phyloP scores from a whole-genome alignment of 2,113 vertebrate species.

The Salvelinus namaycush region DNA sequence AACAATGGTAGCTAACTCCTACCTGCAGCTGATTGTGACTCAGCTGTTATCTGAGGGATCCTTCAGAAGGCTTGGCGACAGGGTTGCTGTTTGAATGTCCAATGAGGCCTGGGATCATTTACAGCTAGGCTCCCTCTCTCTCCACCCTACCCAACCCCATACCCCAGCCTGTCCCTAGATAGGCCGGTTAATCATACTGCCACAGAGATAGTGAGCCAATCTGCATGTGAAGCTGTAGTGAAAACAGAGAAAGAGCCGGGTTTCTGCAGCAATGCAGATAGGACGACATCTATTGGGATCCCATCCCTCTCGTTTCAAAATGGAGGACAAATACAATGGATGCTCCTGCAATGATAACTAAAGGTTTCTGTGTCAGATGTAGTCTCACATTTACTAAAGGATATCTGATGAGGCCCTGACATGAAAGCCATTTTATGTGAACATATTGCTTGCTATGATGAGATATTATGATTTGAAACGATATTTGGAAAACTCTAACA shows the following conservation, averaged over 20 bases:
- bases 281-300: conserved; percentile 2
- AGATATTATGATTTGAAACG: too few relatives aligned
- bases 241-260: conserved; percentile 32
- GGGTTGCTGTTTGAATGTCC: conserved; percentile 45
- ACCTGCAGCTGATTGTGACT: conserved; percentile 65
- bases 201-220: conserved; percentile 64
- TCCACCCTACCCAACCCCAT: conserved; percentile 21
- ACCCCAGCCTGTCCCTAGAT: conserved; percentile 52
- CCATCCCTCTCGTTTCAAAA: neutral
- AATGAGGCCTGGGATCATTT: conserved; percentile 56
- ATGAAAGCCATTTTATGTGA: too few relatives aligned
- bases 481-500: too few relatives aligned
- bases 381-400: neutral
- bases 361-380: neutral
- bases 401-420: too few relatives aligned
- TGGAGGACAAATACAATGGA: conserved; percentile 15
- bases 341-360: neutral
- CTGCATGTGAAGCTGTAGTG: conserved; percentile 54
- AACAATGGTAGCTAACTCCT: conserved; percentile 58
- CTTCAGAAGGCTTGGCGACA: conserved; percentile 48
- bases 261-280: conserved; percentile 54
- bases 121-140: conserved; percentile 44
- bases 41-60: conserved; percentile 60
- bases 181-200: conserved; percentile 66
- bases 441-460: too few relatives aligned